Conservation (phyloP, 2,888 invertebrate species). For the Nomada hirtipes region DNA sequence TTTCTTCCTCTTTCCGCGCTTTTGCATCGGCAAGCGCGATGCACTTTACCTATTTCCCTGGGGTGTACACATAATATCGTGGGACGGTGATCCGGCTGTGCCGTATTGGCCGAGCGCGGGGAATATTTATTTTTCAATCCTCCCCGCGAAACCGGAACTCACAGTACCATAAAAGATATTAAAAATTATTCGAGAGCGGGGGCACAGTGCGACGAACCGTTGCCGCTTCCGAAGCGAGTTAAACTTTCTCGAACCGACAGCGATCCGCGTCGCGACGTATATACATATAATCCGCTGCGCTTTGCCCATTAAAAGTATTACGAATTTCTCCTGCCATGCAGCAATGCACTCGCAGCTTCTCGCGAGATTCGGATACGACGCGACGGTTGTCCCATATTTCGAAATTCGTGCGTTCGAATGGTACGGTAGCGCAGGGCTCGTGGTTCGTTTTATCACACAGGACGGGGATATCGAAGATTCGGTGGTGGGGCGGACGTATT, state of each 20-base stretch:
- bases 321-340: neutral
- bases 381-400: neutral
- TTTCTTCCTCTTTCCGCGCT: slow-evolving; percentile 22
- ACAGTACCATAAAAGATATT: slow-evolving; percentile 54
- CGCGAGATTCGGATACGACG: too few relatives aligned
- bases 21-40: slow-evolving; percentile 54
- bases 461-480: neutral
- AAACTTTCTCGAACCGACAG: slow-evolving; percentile 20
- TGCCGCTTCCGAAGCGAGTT: slow-evolving; percentile 1
- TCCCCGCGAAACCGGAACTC: slow-evolving; percentile 26
- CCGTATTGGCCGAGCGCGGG: slow-evolving; percentile 42
- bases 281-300: neutral
- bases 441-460: neutral
- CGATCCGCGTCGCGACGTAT: neutral
- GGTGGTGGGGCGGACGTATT: neutral
- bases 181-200: slow-evolving; percentile 52
- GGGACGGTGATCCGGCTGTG: slow-evolving; percentile 55
- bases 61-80: slow-evolving; percentile 59
- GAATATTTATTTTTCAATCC: slow-evolving; percentile 64
- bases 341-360: neutral
- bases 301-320: slow-evolving; percentile 43
- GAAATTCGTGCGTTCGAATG: neutral
- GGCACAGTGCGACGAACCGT: neutral
- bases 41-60: slow-evolving; percentile 72
- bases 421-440: neutral